A percentile compares a stretch with the other conserved stretches of the same genome.
Conservation (phyloP, 64 coral and sea anemone species). For the Porites lutea region DNA sequence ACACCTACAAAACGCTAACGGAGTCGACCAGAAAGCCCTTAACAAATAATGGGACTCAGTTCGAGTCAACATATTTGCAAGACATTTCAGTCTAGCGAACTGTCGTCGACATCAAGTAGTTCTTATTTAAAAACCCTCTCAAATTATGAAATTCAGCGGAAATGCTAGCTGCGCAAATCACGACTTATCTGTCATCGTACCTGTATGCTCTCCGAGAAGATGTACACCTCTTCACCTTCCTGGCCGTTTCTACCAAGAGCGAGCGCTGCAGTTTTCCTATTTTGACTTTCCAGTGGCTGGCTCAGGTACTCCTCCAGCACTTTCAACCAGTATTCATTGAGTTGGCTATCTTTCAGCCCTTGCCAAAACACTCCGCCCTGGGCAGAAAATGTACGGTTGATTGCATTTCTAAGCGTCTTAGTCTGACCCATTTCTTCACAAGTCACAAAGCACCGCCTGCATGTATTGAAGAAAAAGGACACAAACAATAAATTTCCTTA, state of each 20-base stretch:
- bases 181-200: too few species aligned
- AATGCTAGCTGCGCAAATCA: background rate
- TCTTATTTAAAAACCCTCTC: too few species aligned
- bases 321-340: background rate
- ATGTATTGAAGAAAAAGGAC: too few species aligned
- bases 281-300: background rate
- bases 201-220: background rate
- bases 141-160: background rate
- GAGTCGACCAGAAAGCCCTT: too few species aligned
- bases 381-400: constrained; percentile 1
- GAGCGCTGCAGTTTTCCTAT: background rate
- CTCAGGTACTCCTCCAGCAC: constrained; percentile 1
- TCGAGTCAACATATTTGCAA: too few species aligned
- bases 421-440: background rate
- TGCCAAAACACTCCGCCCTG: constrained; percentile 15
- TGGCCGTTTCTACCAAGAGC: background rate
- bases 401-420: constrained; percentile 5
- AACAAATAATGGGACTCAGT: too few species aligned
- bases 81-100: too few species aligned
- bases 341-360: background rate
- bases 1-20: too few species aligned
- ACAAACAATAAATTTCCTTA: too few species aligned
- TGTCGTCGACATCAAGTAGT: too few species aligned
- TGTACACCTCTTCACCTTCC: background rate
- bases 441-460: constrained; percentile 23